Conservation (phyloP, 2,888 invertebrate genomes). For the Chironomus tentans region DNA sequence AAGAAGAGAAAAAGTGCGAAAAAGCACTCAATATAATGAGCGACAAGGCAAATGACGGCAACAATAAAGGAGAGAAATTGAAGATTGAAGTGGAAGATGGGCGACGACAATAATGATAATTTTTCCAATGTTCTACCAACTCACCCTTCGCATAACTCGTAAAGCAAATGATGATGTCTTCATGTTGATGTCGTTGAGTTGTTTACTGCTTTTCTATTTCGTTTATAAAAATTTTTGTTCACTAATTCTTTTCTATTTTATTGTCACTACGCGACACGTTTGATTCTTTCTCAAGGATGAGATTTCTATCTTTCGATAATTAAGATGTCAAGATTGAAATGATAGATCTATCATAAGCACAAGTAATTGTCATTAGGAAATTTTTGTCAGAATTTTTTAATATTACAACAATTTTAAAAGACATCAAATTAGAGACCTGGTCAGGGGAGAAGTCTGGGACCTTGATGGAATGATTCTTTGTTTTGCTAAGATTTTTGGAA, state of each 20-base stretch:
- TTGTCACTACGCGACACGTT: not conserved
- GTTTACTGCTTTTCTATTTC: not conserved
- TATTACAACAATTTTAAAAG: no score
- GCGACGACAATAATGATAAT: not conserved
- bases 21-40: not conserved
- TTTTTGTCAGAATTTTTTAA: no score
- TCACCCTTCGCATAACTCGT: slow-evolving; percentile 28
- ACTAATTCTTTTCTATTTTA: not conserved
- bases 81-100: not conserved
- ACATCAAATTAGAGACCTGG: no score
- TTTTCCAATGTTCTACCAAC: not conserved
- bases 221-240: not conserved
- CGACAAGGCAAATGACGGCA: not conserved
- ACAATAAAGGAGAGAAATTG: no score
- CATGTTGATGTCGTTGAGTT: slow-evolving; percentile 15
- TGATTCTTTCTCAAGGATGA: not conserved
- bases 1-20: not conserved
- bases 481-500: no score
- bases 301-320: no score
- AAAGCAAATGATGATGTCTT: slow-evolving; percentile 27
- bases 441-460: no score
- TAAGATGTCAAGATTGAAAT: no score
- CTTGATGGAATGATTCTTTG: no score
- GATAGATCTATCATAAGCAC: no score
- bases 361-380: no score